phyloP scores from a whole-genome alignment of 2,797 vertebrate genomes.

The Poeciliopsis presidionis region DNA sequence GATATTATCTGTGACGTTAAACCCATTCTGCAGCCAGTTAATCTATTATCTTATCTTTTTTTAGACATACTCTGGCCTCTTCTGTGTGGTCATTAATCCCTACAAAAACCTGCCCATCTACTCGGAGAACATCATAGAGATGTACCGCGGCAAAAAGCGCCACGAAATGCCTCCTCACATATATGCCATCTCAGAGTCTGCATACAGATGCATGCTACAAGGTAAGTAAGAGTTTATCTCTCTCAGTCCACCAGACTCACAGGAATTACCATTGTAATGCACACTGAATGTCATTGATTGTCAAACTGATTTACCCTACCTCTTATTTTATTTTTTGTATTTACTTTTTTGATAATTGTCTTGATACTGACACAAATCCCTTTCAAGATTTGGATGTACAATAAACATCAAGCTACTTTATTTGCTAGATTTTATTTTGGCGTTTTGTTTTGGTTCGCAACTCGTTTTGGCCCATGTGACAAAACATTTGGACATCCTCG shows the following conservation, averaged over 20 bases:
- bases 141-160: slow-evolving; percentile 98
- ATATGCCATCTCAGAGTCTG: slow-evolving; percentile 97
- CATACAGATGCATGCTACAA: slow-evolving; percentile 99
- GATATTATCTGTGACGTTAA: slow-evolving; percentile 4
- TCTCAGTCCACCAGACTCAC: slow-evolving; percentile 1
- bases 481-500: too few relatives aligned
- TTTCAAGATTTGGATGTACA: too few relatives aligned
- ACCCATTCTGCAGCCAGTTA: slow-evolving; percentile 10
- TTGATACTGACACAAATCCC: too few relatives aligned
- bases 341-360: too few relatives aligned
- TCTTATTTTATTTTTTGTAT: too few relatives aligned
- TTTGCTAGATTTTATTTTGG: too few relatives aligned
- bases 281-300: slow-evolving; percentile 19
- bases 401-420: too few relatives aligned
- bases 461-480: too few relatives aligned
- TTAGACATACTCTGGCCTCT: slow-evolving; percentile 98
- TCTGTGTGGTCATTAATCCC: slow-evolving; percentile 99
- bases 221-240: slow-evolving; percentile 75
- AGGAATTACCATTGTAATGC: background rate
- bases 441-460: too few relatives aligned
- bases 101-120: slow-evolving; percentile 99
- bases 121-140: slow-evolving; percentile 98
- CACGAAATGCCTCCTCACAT: slow-evolving; percentile 99
- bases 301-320: background rate
- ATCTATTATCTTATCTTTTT: slow-evolving; percentile 35